Conservation (phyloP, 2,113 vertebrate species). For the Hemichromis elongatus region DNA sequence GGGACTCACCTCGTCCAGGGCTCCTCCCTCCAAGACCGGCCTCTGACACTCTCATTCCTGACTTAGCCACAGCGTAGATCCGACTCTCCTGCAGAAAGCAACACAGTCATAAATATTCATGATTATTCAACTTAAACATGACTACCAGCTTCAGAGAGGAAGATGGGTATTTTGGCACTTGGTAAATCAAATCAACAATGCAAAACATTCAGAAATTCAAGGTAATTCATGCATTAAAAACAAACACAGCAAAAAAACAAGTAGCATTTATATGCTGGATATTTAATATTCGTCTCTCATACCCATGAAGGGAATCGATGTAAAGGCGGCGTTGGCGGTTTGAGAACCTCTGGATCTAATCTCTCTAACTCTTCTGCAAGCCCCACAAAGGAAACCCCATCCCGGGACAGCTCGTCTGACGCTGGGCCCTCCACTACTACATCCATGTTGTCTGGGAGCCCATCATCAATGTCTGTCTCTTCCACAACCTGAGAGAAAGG, state of each 20-base stretch:
- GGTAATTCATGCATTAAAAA: not conserved
- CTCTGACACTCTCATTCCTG: constrained; percentile 86
- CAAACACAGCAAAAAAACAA: not conserved
- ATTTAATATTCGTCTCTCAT: not conserved
- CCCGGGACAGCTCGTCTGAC: constrained; percentile 3
- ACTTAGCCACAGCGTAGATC: constrained; percentile 87
- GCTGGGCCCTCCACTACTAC: constrained; percentile 64
- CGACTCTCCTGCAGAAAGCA: constrained; percentile 79
- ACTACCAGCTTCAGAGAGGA: not conserved
- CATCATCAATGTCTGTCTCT: constrained; percentile 84
- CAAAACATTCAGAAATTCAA: not conserved
- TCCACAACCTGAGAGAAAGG: constrained; percentile 67
- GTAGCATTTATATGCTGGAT: not conserved
- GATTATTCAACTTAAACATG: not conserved
- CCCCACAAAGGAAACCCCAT: constrained; percentile 57
- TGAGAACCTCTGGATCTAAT: constrained; percentile 67
- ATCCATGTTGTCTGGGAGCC: constrained; percentile 77
- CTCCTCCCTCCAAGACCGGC: constrained; percentile 62
- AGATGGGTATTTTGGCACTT: not conserved
- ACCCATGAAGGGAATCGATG: constrained; percentile 89
- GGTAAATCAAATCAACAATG: not conserved
- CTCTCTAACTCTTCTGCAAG: constrained; percentile 66
- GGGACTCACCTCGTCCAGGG: constrained; percentile 71
- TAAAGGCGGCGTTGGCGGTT: constrained; percentile 85
- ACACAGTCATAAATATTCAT: not conserved